Evolutionary conservation across 53 echinoderm and acorn worm genomes (phyloP).

Genomic region (Mesocentrotus franciscanus): DNA sequence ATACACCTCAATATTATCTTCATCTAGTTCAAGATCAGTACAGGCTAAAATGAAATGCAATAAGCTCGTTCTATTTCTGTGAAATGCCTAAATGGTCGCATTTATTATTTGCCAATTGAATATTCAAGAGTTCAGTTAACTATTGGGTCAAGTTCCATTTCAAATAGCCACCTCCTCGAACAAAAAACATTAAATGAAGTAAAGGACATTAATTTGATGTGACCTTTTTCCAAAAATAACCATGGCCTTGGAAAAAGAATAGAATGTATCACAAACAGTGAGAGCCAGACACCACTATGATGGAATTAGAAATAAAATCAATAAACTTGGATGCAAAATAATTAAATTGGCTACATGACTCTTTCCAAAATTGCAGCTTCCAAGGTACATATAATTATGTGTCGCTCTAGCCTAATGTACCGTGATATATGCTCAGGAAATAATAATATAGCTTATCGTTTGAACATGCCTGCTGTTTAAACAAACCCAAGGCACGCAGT

Average conservation of each 20-base stretch:
- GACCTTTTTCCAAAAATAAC: neutral
- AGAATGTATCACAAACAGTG: neutral
- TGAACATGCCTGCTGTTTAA: slow-evolving; percentile 12
- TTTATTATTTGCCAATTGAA: neutral
- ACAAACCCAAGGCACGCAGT: neutral
- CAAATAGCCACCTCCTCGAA: neutral
- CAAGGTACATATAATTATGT: slow-evolving; percentile 17
- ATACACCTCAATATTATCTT: neutral
- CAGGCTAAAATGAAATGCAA: neutral
- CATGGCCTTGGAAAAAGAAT: neutral
- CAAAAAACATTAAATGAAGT: neutral
- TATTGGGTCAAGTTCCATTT: neutral
- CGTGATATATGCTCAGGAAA: slow-evolving; percentile 3
- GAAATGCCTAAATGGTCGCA: neutral
- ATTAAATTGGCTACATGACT: neutral
- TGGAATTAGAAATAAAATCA: neutral
- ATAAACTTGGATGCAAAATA: slow-evolving; percentile 1
- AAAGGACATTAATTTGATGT: neutral
- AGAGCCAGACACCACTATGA: neutral
- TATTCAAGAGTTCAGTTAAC: neutral
- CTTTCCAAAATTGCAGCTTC: slow-evolving; percentile 13
- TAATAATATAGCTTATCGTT: slow-evolving; percentile 18
- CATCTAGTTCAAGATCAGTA: neutral
- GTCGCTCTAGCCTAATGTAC: slow-evolving; percentile 10
- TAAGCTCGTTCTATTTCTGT: neutral